Base-by-base conservation (phyloP, 2,888 invertebrate genomes). In the Coelinius sp. region DNA sequence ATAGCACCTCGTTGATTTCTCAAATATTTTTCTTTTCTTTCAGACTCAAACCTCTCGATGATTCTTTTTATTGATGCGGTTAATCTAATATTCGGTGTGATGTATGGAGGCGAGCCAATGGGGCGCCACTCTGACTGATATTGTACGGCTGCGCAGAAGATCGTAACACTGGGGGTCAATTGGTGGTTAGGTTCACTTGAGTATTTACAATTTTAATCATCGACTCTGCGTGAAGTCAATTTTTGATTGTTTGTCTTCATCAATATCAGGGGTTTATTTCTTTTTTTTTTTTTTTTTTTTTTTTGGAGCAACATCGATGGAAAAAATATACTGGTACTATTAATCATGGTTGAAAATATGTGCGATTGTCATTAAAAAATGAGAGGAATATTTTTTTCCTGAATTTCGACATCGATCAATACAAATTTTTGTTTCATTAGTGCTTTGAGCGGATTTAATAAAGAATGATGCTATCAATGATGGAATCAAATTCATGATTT, bases 1-100 rank as follows among this genome's bases (percentile, higher is more conserved):
- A 68, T 68, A 14, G 25, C 68, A 46, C 25, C 56, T 49, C 52
- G 20, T 35, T 53, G 66, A 65, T 65, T 46, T 31, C 66, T 52
- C 20, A 31, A 5, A 25, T 22, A 14, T 14, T 25, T 17, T 65
- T 44, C 25, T 25, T 38, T 70, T 64, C 24, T 38, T 38, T 35
- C 49, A 24, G 24, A 20, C n/a, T 12, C 3, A 41, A n/a, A 10
- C 20, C 20, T 10, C 14, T 44, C 14, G 35, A 35, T 63, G 49
- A 38, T 52, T 70, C 31, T 64, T 70, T 22, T 41, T 65, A 65
- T 65, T 65, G 65, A 65, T 46, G 65, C 81, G 80, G 81, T 84
- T 41, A 85, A 85, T 84, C 84, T 84, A 85, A 84, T 84, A 84
- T 81, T 79, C 35, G 12, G 78, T 68, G 77, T 85, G 85, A 85